Base-by-base conservation (phyloP, 2,113 vertebrate species). In the Charadrius vociferus region DNA sequence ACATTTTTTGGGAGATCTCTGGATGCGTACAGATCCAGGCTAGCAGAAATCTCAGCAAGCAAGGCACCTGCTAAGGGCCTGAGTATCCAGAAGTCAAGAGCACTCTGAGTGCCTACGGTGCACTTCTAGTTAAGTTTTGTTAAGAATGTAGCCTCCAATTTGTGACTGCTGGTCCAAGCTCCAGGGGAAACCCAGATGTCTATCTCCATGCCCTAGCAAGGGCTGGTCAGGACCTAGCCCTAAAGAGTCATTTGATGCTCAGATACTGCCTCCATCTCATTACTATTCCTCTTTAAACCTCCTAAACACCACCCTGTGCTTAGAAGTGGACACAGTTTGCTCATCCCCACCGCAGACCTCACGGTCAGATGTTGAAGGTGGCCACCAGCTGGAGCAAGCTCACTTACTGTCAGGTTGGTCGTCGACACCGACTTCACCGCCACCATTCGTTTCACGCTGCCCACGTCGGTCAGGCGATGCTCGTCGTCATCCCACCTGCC, bases 401-500 rank as follows among this genome's bases (percentile, higher is more conserved):
- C 67, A 88, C 96, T 96, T 93, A 97, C 97, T 5, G 95, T 70
- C 71, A 97, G 94, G 85, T 96, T 97, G 82, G 45, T 50, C 0
- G 45, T 27, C 0, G 96, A 98, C 73, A 86, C 39, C 0, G 98
- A 98, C 5, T 96, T 97, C 72, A 80, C n/a, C 2, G 95, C 89
- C 1, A 96, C 74, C 26, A 98, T 91, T 9, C 99, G 98, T 7
- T 99, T 99, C 41, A 99, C 99, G 0, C 99, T 99, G 91, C 99
- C 99, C 43, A 99, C 97, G 1, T 99, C 99, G 0, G 99, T 99
- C 91, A 99, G 98, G 19, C 99, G 98, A 88, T 99, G 99, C 18
- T 99, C 99, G 0, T 94, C 39, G 78, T 99, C 99, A 21, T 99
- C 99, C 99, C 99, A 99, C 70, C 99, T 98, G 16, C 99, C 99